Evolutionary conservation across 2,113 vertebrate genomes (phyloP).

Genomic region (Syrmaticus mikado): DNA sequence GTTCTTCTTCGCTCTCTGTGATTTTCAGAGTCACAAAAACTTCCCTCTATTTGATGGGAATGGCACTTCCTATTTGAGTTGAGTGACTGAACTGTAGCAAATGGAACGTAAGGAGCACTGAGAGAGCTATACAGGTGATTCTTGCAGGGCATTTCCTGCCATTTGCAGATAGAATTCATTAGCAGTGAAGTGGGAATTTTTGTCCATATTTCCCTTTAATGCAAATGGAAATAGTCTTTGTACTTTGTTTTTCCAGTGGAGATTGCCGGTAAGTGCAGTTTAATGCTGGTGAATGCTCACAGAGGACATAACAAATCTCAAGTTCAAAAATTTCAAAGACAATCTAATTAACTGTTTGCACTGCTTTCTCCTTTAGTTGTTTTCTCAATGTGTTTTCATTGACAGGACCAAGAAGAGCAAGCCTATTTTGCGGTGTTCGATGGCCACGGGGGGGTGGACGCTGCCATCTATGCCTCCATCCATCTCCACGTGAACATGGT

Average conservation of each 20-base stretch:
- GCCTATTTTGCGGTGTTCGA: conserved; percentile 97
- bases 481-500: conserved; percentile 96
- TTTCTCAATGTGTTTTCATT: not conserved
- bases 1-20: not conserved
- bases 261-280: not conserved
- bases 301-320: not conserved
- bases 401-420: conserved; percentile 96
- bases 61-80: conserved; percentile 35
- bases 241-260: not conserved
- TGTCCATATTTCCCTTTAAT: not conserved
- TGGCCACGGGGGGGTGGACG: conserved; percentile 95
- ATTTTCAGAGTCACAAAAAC: conserved; percentile 16
- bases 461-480: conserved; percentile 94
- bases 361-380: not conserved
- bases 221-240: not conserved
- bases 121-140: not conserved
- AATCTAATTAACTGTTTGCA: not conserved
- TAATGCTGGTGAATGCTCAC: not conserved
- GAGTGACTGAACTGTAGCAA: conserved; percentile 33
- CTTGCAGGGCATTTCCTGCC: not conserved
- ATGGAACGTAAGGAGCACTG: not conserved
- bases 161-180: not conserved
- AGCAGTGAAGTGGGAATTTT: not conserved
- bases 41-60: not conserved
- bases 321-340: not conserved